phyloP scores from a whole-genome alignment of 2,797 vertebrate species.

The Serranus cabrilla region DNA sequence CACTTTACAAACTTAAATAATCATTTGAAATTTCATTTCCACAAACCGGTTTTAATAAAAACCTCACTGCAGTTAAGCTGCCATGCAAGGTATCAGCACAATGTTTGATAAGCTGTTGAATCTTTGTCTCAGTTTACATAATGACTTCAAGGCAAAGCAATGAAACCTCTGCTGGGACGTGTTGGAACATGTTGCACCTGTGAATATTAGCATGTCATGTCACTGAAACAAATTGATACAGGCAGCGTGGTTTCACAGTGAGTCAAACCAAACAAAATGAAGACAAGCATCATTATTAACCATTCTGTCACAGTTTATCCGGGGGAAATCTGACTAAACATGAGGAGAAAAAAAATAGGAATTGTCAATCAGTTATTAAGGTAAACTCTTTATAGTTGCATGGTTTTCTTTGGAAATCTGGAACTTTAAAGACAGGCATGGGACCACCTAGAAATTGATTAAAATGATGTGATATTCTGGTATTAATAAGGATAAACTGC shows the following conservation, averaged over 20 bases:
- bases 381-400: background rate
- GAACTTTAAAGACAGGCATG: too few species aligned
- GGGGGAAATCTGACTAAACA: conserved; percentile 1
- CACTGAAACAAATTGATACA: conserved; percentile 45
- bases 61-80: background rate
- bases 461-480: too few species aligned
- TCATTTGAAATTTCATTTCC: background rate
- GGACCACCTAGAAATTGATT: too few species aligned
- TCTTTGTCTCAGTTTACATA: conserved; percentile 37
- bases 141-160: conserved; percentile 33
- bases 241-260: conserved; percentile 20
- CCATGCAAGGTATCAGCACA: background rate
- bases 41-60: background rate
- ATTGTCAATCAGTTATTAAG: background rate
- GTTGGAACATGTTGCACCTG: conserved; percentile 40
- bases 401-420: background rate
- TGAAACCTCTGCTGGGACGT: conserved; percentile 30
- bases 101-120: background rate
- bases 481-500: too few species aligned
- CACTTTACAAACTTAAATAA: background rate
- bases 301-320: conserved; percentile 4
- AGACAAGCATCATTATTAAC: conserved; percentile 29
- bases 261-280: conserved; percentile 21
- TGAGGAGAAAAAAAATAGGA: background rate
- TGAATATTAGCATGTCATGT: conserved; percentile 47